phyloP scores from a whole-genome alignment of 2,113 vertebrate genomes.

The Sisor rabdophorus region DNA sequence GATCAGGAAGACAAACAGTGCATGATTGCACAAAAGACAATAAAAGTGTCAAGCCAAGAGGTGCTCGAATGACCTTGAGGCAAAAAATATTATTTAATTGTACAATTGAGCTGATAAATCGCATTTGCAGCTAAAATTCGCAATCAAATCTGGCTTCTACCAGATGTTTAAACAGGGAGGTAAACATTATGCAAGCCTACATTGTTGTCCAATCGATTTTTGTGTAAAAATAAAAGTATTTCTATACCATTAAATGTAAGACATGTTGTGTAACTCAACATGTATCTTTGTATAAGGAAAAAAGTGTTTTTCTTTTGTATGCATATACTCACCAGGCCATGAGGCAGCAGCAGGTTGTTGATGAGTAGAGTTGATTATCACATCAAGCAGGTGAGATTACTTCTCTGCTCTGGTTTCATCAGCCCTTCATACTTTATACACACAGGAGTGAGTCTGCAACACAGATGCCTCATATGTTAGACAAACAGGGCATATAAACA shows the following conservation, averaged over 20 bases:
- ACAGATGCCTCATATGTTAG: slow-evolving; percentile 34
- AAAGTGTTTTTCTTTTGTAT: slow-evolving; percentile 21
- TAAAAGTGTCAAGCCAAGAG: no score
- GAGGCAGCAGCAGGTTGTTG: slow-evolving; percentile 27
- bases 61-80: no score
- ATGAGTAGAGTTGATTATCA: slow-evolving; percentile 44
- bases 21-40: no score
- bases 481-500: slow-evolving; percentile 37
- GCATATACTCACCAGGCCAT: slow-evolving; percentile 54
- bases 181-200: background rate
- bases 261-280: background rate
- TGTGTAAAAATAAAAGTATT: background rate
- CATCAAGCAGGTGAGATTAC: slow-evolving; percentile 46
- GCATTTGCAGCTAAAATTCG: background rate
- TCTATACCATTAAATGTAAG: background rate
- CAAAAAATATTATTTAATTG: no score
- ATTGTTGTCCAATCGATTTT: background rate
- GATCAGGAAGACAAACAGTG: no score
- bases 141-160: background rate
- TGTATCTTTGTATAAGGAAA: background rate
- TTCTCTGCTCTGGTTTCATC: slow-evolving; percentile 46
- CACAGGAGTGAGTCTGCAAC: slow-evolving; percentile 33
- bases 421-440: slow-evolving; percentile 18
- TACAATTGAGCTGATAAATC: no score
- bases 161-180: background rate